Evolutionary conservation across 2,888 invertebrate genomes (phyloP), one percentile per base, ranked within the genome.

Genomic region (Actias luna): DNA sequence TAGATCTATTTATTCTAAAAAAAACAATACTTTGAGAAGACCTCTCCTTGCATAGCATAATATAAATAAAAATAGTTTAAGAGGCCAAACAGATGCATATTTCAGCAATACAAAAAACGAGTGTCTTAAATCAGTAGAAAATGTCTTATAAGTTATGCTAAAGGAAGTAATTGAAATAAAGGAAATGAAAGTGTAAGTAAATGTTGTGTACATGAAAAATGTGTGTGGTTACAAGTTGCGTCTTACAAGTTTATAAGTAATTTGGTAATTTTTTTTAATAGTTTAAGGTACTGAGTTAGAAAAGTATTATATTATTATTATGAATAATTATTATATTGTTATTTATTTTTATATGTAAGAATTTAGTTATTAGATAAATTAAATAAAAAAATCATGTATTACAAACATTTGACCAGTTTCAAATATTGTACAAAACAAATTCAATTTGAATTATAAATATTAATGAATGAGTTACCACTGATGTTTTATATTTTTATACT

Each of bases 291-390:
- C 68, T 69, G 55, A 60, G 64, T 72, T 66, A 64, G 59, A 25
- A 62, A 58, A 62, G 79, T 79, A 81, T 79, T 80, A 80, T 75
- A 82, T 81, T 81, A 82, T 81, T 81, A 84, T 73, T 72, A 78
- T 72, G 82, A 81, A 79, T 84, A 80, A 83, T 85, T 84, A 75
- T 84, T 83, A 79, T 82, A 84, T 76, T 85, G 88, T 90, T 91
- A 91, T 91, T 92, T 92, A 92, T 91, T 92, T 85, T 82, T 83
- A 77, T 77, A 73, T 74, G 70, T 85, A 84, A 82, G 82, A 73
- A 80, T 79, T 79, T 78, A 80, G 72, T 76, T 83, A 62, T 62
- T 80, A 81, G 69, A 67, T 72, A 63, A 66, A 67, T 62, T 5
- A 71, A 63, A 65, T n/a, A 55, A 67, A 63, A 65, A 42, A 66